Base-by-base conservation (phyloP, 1,140 invertebrate genomes). In the Drosophila mauritiana region DNA sequence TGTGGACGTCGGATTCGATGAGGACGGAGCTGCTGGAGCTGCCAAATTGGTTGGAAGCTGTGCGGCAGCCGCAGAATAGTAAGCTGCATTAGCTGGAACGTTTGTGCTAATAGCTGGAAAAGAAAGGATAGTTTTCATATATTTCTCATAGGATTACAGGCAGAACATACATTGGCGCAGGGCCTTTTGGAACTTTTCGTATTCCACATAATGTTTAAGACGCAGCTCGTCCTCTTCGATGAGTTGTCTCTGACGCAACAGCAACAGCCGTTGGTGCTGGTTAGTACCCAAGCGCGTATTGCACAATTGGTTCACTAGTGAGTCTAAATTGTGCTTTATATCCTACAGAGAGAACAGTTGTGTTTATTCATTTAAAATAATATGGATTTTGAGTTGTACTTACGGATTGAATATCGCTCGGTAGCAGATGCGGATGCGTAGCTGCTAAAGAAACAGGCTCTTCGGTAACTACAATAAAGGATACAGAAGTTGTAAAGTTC, bases 161-260 rank as follows among this genome's bases (percentile, higher is more conserved):
- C 6, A 79, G 27, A 13, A 39, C 15, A 76, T 88, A 91, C 91
- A 82, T 89, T 91, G 90, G 56, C 91, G 83, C 22, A 92, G 61
- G 15, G 90, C 79, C 61, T 92, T 92, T 40, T 92, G 90, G 51
- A 92, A 92, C 61, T 92, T 92, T 68, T 92, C 92, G 42, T 91
- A 92, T 81, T 92, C 92, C 54, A 92, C 92, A 69, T 91, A 92
- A 42, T 92, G 92, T 36, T 92, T 92, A 10, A 92, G 65, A 7
- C 92, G 80, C 53, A 92, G 52, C 55, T 92, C 92, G 65, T 92
- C 91, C 59, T 92, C 92, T 77, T 92, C 92, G 36, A 92, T 92
- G 17, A 92, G 78, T 58, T 92, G 92, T 31, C 92, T 89, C 57
- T 92, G 92, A n/a, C 92, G 77, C 39, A 92, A 55, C 7, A 92